phyloP scores from a whole-genome alignment of 2,888 invertebrate genomes.

The Polyploca ridens region DNA sequence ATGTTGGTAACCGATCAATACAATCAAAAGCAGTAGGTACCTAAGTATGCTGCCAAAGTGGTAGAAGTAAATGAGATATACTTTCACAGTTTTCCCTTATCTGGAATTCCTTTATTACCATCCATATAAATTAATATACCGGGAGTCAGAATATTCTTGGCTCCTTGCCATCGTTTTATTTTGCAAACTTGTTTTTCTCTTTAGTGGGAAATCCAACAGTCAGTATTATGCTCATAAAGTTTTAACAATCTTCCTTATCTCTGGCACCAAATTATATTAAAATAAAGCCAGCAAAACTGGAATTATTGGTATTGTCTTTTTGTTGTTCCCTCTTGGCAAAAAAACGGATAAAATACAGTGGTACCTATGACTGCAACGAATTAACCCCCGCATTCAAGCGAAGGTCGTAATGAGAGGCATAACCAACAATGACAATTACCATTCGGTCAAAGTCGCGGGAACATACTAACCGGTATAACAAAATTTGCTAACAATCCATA shows the following conservation, averaged over 20 bases:
- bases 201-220: not conserved
- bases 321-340: too few relatives aligned
- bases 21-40: too few relatives aligned
- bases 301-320: not conserved
- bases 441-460: constrained; percentile 29
- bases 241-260: not conserved
- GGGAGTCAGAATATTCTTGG: not conserved
- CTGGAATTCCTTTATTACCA: not conserved
- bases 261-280: not conserved
- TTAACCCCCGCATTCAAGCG: constrained; percentile 25
- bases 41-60: too few relatives aligned
- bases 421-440: constrained; percentile 29
- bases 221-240: not conserved
- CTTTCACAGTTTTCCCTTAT: not conserved
- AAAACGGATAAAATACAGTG: too few relatives aligned
- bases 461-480: constrained; percentile 11
- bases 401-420: constrained; percentile 25
- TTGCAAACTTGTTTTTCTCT: not conserved
- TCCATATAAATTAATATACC: not conserved
- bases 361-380: too few relatives aligned
- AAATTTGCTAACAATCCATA: constrained; percentile 1
- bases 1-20: not conserved
- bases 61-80: not conserved
- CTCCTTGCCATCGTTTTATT: not conserved
- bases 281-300: not conserved